Evolutionary conservation across 2,797 vertebrate genomes (phyloP), one percentile per base, ranked within the genome.

Genomic region (Apogon talboti): DNA sequence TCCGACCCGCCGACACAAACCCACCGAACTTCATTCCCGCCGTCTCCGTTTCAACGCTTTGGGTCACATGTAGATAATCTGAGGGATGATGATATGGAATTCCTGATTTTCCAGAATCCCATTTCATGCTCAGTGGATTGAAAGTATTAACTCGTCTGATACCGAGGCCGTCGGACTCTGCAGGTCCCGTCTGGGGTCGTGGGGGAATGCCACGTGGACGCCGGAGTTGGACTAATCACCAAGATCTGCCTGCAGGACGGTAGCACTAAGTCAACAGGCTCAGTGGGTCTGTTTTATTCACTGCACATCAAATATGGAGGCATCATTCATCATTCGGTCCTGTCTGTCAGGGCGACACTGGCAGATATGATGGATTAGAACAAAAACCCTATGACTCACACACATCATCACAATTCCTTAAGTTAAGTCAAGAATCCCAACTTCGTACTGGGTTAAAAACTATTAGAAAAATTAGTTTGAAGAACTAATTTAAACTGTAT

Each of bases 41-140:
- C 63, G 30, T 52, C 55, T 48, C 21, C 11, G 11, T 64, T 48
- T 4, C 19, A 38, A 51, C 7, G 4, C 56, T 49, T 45, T 46
- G 35, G 11, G 11, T 67, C 43, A 48, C 46, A 35, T 9, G 16
- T 14, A 30, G 60, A 79, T 73, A 40, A 71, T 76, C 33, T 41
- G 28, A 54, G 11, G 3, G 16, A 15, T 35, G 52, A 65, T 59
- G 18, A 49, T 18, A 57, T 41, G 19, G 49, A 37, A 14, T 46
- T 0, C 54, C 37, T 54, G 51, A 52, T 21, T 30, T 11, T 64
- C 65, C 30, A 14, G 43, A 28, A 54, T 71, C 59, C 38, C 13
- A 75, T 81, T 83, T 80, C 66, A 70, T 74, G 72, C 69, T 37
- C 56, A 61, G 11, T 45, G 74, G 67, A 68, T 38, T 51, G 48